Evolutionary conservation across 2,113 vertebrate genomes (phyloP).

Genomic region (Caloenas nicobarica): DNA sequence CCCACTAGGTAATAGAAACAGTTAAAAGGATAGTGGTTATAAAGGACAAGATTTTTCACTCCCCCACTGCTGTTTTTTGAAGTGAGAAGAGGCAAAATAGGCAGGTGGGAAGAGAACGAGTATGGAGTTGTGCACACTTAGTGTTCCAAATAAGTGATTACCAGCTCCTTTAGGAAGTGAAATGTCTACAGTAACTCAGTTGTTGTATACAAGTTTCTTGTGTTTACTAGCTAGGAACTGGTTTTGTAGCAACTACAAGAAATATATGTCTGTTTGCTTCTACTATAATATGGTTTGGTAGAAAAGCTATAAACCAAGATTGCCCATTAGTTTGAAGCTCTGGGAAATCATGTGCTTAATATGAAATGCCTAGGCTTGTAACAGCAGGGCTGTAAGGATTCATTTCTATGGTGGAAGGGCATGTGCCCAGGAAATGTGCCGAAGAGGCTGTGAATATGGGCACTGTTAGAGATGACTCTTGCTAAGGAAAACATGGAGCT

Average conservation of each 20-base stretch:
- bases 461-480: conserved; percentile 32
- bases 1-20: neutral
- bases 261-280: neutral
- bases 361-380: neutral
- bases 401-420: neutral
- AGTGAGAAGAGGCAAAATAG: neutral
- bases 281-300: neutral
- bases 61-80: neutral
- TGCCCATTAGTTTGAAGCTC: neutral
- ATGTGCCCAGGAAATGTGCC: conserved; percentile 1
- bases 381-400: conserved; percentile 5
- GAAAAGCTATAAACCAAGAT: neutral
- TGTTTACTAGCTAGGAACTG: neutral
- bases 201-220: neutral
- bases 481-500: neutral
- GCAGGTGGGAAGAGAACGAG: neutral
- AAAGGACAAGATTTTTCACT: neutral
- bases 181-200: neutral
- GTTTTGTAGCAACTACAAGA: neutral
- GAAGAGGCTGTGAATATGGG: conserved; percentile 1
- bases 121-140: rapidly evolving
- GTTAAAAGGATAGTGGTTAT: neutral
- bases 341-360: neutral
- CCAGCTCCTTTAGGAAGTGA: neutral
- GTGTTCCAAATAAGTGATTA: neutral